These are phyloP conservation scores for Nothura maculosa DNA, from an alignment of 2,797 vertebrate species.

Conservation along the genomic window DNA sequence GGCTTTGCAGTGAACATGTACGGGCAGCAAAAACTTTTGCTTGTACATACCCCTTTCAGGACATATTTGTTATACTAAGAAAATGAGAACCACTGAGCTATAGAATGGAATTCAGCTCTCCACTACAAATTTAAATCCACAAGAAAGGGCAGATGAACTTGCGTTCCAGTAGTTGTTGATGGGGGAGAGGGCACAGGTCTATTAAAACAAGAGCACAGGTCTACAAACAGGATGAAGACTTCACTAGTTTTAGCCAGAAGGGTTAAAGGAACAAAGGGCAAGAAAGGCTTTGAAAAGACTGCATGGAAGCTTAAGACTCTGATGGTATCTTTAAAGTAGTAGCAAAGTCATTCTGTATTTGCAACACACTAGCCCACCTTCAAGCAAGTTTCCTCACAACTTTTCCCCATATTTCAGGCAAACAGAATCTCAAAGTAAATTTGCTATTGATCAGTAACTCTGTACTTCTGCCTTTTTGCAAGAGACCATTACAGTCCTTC, in stretches of 20 bases:
- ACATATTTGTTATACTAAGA: slow-evolving; percentile 41
- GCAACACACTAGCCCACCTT: slow-evolving; percentile 2
- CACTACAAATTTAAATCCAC: slow-evolving; percentile 37
- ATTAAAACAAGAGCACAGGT: slow-evolving; percentile 36
- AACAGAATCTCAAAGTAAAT: background rate
- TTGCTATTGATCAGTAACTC: background rate
- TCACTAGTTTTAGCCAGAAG: slow-evolving; percentile 20
- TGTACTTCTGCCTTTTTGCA: slow-evolving; percentile 47
- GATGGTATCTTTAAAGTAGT: background rate
- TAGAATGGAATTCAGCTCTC: slow-evolving; percentile 41
- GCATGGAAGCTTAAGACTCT: slow-evolving; percentile 6
- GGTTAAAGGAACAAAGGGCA: background rate
- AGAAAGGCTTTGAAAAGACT: slow-evolving; percentile 30
- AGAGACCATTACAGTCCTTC: background rate
- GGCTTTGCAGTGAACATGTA: slow-evolving; percentile 62
- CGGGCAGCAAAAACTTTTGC: slow-evolving; percentile 55
- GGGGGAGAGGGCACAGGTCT: background rate
- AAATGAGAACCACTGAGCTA: slow-evolving; percentile 40
- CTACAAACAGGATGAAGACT: slow-evolving; percentile 50
- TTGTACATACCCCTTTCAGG: slow-evolving; percentile 61
- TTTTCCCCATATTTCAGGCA: background rate
- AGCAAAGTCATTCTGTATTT: slow-evolving; percentile 36
- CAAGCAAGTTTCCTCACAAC: slow-evolving; percentile 39
- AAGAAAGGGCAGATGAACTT: slow-evolving; percentile 8
- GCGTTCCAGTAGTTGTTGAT: slow-evolving; percentile 43